These are phyloP conservation scores for Bombycilla garrulus DNA, from an alignment of 2,113 vertebrate species.

Conservation along the genomic window DNA sequence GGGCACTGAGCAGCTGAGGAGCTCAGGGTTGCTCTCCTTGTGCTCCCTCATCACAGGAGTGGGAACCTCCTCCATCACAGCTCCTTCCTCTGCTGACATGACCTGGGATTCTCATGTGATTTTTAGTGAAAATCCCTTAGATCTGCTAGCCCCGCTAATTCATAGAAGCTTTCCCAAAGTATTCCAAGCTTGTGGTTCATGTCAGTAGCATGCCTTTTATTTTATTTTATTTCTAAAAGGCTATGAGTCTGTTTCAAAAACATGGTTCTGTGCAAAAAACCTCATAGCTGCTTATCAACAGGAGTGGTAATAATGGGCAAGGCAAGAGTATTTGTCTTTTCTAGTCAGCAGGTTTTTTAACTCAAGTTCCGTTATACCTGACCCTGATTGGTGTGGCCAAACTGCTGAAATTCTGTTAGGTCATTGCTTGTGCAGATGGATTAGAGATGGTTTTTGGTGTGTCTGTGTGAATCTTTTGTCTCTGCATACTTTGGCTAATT, in stretches of 20 bases:
- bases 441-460: neutral
- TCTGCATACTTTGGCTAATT: slow-evolving; percentile 8
- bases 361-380: neutral
- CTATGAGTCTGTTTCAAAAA: neutral
- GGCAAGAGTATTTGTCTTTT: neutral
- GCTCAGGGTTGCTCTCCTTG: neutral
- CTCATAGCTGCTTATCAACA: neutral
- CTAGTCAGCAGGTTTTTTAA: neutral
- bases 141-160: neutral
- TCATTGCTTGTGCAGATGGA: neutral
- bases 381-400: neutral
- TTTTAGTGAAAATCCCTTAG: neutral
- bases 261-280: neutral
- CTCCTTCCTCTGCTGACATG: neutral
- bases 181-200: neutral
- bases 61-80: neutral
- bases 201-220: neutral
- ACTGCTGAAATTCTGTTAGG: neutral
- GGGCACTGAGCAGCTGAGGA: neutral
- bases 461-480: neutral
- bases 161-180: neutral
- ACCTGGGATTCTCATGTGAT: neutral
- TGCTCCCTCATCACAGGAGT: fast-evolving
- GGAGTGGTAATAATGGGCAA: neutral
- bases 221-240: neutral